phyloP scores from a whole-genome alignment of 2,888 invertebrate genomes.

The Xylocampa areola region DNA sequence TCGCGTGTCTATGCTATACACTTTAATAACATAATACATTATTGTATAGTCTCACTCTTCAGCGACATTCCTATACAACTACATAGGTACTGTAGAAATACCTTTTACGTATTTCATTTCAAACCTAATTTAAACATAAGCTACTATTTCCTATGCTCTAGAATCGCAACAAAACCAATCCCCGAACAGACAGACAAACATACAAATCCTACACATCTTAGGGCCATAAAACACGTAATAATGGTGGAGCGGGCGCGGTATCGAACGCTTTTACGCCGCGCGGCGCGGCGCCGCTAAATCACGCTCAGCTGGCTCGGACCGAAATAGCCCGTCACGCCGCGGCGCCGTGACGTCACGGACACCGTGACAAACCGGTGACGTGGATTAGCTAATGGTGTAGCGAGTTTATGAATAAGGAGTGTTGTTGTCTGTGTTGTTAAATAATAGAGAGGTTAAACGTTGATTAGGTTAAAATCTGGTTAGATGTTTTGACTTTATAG shows the following conservation, averaged over 20 bases:
- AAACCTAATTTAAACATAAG: background rate
- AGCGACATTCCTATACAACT: too few relatives aligned
- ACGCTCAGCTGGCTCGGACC: constrained; percentile 23
- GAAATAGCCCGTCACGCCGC: constrained; percentile 13
- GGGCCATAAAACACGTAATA: constrained; percentile 29
- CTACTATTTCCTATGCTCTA: background rate
- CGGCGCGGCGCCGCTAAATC: constrained; percentile 34
- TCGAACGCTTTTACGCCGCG: constrained; percentile 31
- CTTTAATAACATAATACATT: too few relatives aligned
- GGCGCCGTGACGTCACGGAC: constrained; percentile 6
- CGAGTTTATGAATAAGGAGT: background rate
- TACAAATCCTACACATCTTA: constrained; percentile 8
- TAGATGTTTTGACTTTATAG: too few relatives aligned
- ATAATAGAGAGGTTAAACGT: background rate
- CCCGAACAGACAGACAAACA: background rate
- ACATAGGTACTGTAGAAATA: too few relatives aligned
- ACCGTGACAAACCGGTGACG: background rate
- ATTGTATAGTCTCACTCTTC: too few relatives aligned
- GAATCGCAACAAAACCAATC: constrained; percentile 4
- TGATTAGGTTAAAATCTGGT: too few relatives aligned
- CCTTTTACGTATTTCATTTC: background rate
- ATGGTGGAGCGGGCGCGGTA: constrained; percentile 15
- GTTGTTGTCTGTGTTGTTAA: constrained; percentile 1
- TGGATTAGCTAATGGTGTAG: background rate
- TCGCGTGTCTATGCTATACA: too few relatives aligned